phyloP scores from a whole-genome alignment of 2,113 vertebrate genomes.

The Xiphophorus couchianus region DNA sequence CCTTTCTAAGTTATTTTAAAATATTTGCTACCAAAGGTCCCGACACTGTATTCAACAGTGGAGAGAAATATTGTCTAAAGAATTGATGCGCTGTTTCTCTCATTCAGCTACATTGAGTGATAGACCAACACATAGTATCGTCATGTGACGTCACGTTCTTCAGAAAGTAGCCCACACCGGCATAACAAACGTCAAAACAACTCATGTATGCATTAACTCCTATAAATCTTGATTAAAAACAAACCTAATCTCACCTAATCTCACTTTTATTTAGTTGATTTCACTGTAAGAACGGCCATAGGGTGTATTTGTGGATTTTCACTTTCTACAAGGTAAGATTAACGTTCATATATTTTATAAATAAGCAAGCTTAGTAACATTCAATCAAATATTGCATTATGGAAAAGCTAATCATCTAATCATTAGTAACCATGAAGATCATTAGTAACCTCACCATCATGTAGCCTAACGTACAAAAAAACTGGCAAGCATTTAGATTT shows the following conservation, averaged over 20 bases:
- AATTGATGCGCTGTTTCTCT: too few relatives aligned
- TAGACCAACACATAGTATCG: too few relatives aligned
- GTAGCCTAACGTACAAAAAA: too few relatives aligned
- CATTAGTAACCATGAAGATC: too few relatives aligned
- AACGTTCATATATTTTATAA: not conserved
- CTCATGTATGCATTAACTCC: not conserved
- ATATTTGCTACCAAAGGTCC: not conserved
- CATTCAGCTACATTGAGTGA: too few relatives aligned
- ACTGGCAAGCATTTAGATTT: too few relatives aligned
- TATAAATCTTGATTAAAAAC: not conserved
- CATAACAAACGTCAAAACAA: not conserved
- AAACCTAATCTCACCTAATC: not conserved
- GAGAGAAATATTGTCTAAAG: too few relatives aligned
- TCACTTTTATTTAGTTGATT: not conserved
- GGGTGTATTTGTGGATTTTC: not conserved
- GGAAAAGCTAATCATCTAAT: not conserved
- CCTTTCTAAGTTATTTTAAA: conserved; percentile 1
- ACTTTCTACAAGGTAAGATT: not conserved
- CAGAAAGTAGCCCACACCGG: not conserved
- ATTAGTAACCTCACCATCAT: too few relatives aligned
- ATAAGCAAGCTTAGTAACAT: not conserved
- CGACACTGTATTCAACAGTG: too few relatives aligned
- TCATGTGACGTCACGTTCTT: not conserved
- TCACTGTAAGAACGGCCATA: not conserved
- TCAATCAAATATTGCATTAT: not conserved